phyloP scores from a whole-genome alignment of 2,797 vertebrate genomes.

The Leptatherina wallacei region DNA sequence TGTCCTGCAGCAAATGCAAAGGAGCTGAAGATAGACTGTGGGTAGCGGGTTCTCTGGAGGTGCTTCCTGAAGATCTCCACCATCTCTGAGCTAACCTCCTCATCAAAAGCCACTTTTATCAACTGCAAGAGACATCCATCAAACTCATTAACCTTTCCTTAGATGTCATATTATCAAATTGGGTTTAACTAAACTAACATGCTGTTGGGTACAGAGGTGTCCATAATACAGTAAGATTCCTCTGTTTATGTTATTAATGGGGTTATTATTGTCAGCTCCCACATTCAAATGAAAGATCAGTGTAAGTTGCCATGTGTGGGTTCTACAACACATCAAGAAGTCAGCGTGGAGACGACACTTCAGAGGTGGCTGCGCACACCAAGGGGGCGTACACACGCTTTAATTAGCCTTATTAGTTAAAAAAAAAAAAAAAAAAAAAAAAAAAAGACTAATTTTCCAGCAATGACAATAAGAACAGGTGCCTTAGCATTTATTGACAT shows the following conservation, averaged over 20 bases:
- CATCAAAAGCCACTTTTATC: slow-evolving; percentile 98
- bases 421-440: not conserved
- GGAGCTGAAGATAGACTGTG: slow-evolving; percentile 95
- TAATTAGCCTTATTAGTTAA: not conserved
- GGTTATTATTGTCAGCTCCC: not conserved
- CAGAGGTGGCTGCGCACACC: not conserved
- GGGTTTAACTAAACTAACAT: not conserved
- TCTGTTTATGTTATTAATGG: not conserved
- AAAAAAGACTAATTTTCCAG: not conserved
- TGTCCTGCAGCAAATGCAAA: slow-evolving; percentile 97
- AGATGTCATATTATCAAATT: not conserved
- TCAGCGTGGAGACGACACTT: not conserved
- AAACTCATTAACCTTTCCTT: not conserved
- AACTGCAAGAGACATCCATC: slow-evolving; percentile 77
- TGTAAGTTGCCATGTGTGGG: not conserved
- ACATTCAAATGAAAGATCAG: not conserved
- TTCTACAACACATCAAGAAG: not conserved
- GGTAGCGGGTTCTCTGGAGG: slow-evolving; percentile 94
- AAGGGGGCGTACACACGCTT: not conserved
- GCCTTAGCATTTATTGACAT: not conserved
- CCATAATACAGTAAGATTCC: not conserved
- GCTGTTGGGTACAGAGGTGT: not conserved
- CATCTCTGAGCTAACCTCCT: slow-evolving; percentile 96
- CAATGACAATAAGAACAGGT: not conserved
- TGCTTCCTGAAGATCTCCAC: slow-evolving; percentile 98